A percentile compares a stretch with the other conserved stretches of the same genome.
phyloP scores from a whole-genome alignment of 2,888 invertebrate species.

The Polydesmus complanatus region DNA sequence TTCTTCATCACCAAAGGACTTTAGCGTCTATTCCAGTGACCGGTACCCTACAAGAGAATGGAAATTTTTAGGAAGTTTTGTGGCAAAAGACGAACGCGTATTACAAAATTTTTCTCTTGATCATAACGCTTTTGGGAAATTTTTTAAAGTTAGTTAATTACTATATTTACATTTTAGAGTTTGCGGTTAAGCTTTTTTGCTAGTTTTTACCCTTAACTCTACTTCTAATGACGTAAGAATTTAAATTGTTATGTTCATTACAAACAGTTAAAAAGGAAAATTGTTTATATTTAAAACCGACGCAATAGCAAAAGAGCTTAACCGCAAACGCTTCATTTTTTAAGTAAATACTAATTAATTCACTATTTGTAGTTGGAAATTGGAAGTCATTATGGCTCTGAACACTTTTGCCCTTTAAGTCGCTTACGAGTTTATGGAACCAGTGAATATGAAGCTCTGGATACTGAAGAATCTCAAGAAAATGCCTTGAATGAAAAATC shows the following conservation, averaged over 20 bases:
- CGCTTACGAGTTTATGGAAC: conserved; percentile 85
- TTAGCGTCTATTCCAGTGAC: conserved; percentile 74
- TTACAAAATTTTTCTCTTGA: conserved; percentile 71
- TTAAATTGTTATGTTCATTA: conserved; percentile 18
- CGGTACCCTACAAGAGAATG: conserved; percentile 84
- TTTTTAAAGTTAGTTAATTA: conserved; percentile 49
- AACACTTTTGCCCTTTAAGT: conserved; percentile 97
- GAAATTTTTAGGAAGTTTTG: conserved; percentile 73
- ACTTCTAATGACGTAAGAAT: neutral
- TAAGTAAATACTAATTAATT: too few relatives aligned
- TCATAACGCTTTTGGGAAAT: conserved; percentile 72
- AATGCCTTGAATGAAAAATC: conserved; percentile 26
- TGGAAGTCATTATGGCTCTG: conserved; percentile 84
- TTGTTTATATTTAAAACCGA: conserved; percentile 20
- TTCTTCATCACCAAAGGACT: conserved; percentile 87
- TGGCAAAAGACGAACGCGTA: conserved; percentile 70
- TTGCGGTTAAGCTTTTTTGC: too few relatives aligned
- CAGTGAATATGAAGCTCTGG: conserved; percentile 50
- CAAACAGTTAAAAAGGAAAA: too few relatives aligned
- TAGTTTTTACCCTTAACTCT: neutral
- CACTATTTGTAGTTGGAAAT: conserved; percentile 49
- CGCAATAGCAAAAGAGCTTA: too few relatives aligned
- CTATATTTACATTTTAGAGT: neutral
- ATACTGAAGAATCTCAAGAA: conserved; percentile 42
- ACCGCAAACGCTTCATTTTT: neutral